Conservation (phyloP, 2,113 vertebrate species). For the Platysteira castanea region DNA sequence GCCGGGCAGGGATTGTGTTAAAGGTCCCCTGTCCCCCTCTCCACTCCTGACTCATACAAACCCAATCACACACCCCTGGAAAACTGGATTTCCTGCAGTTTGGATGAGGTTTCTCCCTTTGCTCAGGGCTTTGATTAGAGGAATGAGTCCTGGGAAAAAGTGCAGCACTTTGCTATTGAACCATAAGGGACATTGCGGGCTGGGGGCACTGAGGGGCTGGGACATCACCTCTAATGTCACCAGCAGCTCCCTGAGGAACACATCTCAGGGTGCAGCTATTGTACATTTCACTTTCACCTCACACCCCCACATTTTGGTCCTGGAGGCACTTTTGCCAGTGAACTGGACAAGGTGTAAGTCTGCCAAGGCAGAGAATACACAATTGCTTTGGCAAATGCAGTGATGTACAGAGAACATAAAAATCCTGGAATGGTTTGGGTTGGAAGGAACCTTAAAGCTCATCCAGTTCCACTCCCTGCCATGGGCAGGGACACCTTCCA, state of each 20-base stretch:
- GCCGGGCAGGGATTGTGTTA: not conserved
- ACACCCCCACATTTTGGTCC: not conserved
- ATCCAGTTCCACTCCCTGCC: not conserved
- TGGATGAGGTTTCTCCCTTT: not conserved
- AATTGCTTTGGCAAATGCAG: not conserved
- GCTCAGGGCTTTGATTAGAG: not conserved
- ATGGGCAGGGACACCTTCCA: not conserved
- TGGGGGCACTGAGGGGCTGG: not conserved
- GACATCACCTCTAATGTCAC: fast-evolving
- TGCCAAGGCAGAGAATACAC: not conserved
- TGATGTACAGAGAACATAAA: not conserved
- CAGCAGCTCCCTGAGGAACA: not conserved
- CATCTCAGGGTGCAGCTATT: not conserved
- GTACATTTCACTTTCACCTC: fast-evolving
- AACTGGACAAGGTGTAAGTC: not conserved
- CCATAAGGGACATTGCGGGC: fast-evolving
- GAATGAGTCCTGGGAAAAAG: not conserved
- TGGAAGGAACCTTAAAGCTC: not conserved
- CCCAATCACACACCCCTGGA: not conserved
- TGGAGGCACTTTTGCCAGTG: not conserved
- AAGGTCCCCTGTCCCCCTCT: not conserved
- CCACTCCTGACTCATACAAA: not conserved
- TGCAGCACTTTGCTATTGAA: not conserved
- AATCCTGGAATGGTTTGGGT: not conserved
- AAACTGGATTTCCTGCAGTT: not conserved